Base-by-base conservation (phyloP, 2,113 vertebrate genomes). In the Pogonocichla stellata region DNA sequence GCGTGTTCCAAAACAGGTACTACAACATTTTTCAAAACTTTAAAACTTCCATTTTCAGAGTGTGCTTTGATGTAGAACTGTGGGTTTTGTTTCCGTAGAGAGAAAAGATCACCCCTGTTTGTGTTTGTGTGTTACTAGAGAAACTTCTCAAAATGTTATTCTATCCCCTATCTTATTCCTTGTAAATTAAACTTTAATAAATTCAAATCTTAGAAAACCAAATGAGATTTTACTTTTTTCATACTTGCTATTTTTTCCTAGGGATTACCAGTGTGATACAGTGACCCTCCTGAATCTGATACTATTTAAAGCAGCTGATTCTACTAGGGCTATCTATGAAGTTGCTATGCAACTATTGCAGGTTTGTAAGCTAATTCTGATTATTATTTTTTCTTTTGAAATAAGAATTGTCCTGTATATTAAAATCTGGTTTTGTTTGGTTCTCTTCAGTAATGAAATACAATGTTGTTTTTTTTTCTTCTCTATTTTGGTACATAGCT, bases 191-290 rank as follows among this genome's bases (percentile, higher is more conserved):
- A 53, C 23, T 83, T 88, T 4, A 74, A 12, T 72, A 50, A 69
- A 69, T 64, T 71, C 5, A 42, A 53, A 34, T 67, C 54, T 45
- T 86, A 66, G 38, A 45, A 61, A 85, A 42, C 9, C 19, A 26
- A 47, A 77, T 57, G 10, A 79, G 47, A n/a, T 78, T 82, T 88
- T 77, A 56, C 42, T 88, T 77, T 48, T 43, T 90, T 93, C 34
- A 86, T 45, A 4, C 71, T 70, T 96, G 34, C 38, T n/a, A 40
- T 28, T 97, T 96, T 79, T 93, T 48, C 84, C 33, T 92, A 99
- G 99, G 98, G 99, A 99, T 98, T 99, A 99, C 97, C 99, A 99
- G 96, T 99, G 99, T 98, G 99, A 99, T 97, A 99, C 99, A 80
- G 99, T 99, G 98, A 99, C 99, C 98, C 99, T 99, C 53, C 98